Base-by-base conservation (phyloP, 2,888 invertebrate genomes). In the Epistrophe grossulariae region DNA sequence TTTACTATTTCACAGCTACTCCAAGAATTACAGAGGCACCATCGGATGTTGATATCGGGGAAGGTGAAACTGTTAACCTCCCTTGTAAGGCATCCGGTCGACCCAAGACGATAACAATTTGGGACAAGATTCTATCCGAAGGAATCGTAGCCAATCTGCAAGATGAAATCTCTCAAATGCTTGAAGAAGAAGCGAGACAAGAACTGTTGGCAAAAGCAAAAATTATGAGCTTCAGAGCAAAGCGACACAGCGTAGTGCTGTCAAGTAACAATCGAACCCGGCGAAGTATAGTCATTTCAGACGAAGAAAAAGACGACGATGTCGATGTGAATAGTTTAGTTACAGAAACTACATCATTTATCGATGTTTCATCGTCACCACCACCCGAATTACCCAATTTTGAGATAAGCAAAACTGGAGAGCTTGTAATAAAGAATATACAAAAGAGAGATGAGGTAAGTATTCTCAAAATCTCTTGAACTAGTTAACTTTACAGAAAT, bases 161-260 rank as follows among this genome's bases (percentile, higher is more conserved):
- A 28, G 88, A 88, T 24, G 88, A 88, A 43, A 83, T 83, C 43
- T 88, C 88, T n/a, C 83, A 88, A 62, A 79, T 88, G 83, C 93
- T 94, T 71, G 94, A 94, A 11, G 93, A 94, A 31, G 83, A 89
- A 57, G 88, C 88, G 11, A 89, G 89, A 9, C 89, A 90, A 57
- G 89, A 89, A 52, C 52, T 89, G 15, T 28, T 90, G 10, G 88
- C 89, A 2, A 90, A 90, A 72, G 89, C 89, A 2, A 90, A 90
- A 88, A 90, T 90, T 13, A 90, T 90, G 90, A 90, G 90, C 48
- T 88, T 90, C 31, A 82, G 90, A 55, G 71, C 88, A 24, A 90
- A 89, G 66, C 88, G 89, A n/a, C 72, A 88, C 17, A 64, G 15
- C 10, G 50, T 9, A 24, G 6, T 35, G 13, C 3, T 66, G 11